Conservation (phyloP, 2,797 vertebrate species). For the Galago senegalensis region DNA sequence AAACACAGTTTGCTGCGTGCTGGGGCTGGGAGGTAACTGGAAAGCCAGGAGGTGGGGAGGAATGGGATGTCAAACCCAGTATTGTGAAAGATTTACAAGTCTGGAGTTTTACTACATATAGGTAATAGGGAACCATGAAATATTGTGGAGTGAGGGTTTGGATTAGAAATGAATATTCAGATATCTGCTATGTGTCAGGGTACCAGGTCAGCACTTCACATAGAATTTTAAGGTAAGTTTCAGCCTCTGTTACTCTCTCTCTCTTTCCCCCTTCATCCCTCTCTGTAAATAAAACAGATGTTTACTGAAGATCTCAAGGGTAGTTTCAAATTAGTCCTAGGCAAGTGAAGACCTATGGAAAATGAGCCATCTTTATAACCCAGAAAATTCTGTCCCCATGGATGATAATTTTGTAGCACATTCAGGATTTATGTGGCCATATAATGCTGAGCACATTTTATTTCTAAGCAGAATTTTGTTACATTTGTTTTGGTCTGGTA, state of each 20-base stretch:
- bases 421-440: constrained; percentile 47
- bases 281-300: not conserved
- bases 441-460: constrained; percentile 34
- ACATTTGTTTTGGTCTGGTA: constrained; percentile 48
- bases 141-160: not conserved
- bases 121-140: not conserved
- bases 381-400: constrained; percentile 4
- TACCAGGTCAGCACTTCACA: not conserved
- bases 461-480: constrained; percentile 42
- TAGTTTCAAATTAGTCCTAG: constrained; percentile 46
- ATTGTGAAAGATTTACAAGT: not conserved
- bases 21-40: not conserved
- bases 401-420: not conserved
- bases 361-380: not conserved
- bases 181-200: not conserved
- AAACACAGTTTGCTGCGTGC: too few species aligned
- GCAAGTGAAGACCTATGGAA: not conserved
- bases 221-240: constrained; percentile 5
- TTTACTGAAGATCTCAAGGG: not conserved
- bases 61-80: not conserved
- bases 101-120: not conserved
- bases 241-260: not conserved
- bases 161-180: constrained; percentile 33
- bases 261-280: not conserved
- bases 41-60: not conserved